These are phyloP conservation scores for Lutraria lutraria DNA, from an alignment of 2,888 invertebrate species.

Conservation along the genomic window DNA sequence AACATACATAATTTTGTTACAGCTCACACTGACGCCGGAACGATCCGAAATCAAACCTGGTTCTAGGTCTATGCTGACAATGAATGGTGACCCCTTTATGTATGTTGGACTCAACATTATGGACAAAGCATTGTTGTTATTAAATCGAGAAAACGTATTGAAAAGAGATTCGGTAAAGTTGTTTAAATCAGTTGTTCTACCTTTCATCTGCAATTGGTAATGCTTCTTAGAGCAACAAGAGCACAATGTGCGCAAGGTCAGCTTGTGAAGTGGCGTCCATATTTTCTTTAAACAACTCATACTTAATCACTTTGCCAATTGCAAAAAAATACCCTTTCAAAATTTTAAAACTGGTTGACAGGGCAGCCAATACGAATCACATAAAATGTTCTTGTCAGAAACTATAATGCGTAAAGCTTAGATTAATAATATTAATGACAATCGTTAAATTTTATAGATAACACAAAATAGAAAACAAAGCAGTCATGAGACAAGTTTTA, in stretches of 20 bases:
- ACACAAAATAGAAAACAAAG: background rate
- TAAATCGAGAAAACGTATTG: constrained; percentile 45
- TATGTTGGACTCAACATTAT: constrained; percentile 53
- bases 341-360: no score
- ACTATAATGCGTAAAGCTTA: no score
- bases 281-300: no score
- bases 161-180: constrained; percentile 40
- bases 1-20: background rate
- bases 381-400: no score
- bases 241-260: background rate
- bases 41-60: constrained; percentile 14
- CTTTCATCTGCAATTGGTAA: background rate
- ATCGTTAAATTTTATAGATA: background rate
- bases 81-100: constrained; percentile 37
- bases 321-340: no score
- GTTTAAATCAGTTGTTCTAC: background rate
- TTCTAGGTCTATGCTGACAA: background rate
- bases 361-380: no score
- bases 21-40: constrained; percentile 6
- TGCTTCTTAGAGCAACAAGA: background rate
- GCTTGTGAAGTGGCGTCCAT: no score
- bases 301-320: background rate
- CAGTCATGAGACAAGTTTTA: background rate
- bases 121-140: constrained; percentile 49
- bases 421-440: no score